These are phyloP conservation scores for Muschampia plurimacula DNA, from an alignment of 2,888 invertebrate species.

Conservation along the genomic window DNA sequence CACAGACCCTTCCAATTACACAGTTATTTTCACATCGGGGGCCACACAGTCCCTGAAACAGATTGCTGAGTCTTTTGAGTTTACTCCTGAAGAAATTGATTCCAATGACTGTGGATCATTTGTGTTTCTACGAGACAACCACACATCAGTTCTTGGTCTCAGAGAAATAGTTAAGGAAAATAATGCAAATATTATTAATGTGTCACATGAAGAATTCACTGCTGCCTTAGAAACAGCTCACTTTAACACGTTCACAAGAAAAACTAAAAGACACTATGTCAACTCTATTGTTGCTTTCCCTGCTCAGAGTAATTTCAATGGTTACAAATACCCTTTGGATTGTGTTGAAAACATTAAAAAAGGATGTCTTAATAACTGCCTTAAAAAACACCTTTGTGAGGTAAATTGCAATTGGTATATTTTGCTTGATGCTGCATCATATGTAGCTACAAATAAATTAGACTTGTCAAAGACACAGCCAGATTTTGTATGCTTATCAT, in stretches of 20 bases:
- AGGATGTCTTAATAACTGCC: constrained; percentile 82
- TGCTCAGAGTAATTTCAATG: constrained; percentile 98
- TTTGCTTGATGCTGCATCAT: constrained; percentile 94
- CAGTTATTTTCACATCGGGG: constrained; percentile 96
- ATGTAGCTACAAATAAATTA: constrained; percentile 90
- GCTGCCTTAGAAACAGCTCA: constrained; percentile 56
- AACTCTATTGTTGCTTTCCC: constrained; percentile 92
- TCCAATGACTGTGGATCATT: constrained; percentile 86
- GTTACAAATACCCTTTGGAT: constrained; percentile 93
- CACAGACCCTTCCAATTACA: constrained; percentile 94
- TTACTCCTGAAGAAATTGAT: constrained; percentile 63
- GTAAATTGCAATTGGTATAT: constrained; percentile 88
- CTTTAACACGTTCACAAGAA: constrained; percentile 37
- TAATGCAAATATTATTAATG: constrained; percentile 83
- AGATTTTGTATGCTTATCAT: constrained; percentile 96
- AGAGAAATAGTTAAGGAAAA: constrained; percentile 89
- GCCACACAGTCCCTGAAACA: constrained; percentile 95
- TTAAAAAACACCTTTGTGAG: constrained; percentile 67
- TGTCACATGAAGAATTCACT: constrained; percentile 86
- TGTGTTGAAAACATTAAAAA: constrained; percentile 88
- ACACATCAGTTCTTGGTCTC: constrained; percentile 98
- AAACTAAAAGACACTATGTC: constrained; percentile 56
- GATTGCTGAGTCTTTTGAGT: constrained; percentile 93
- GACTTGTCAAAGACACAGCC: constrained; percentile 90
- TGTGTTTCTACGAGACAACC: constrained; percentile 95